Evolutionary conservation across 1,140 invertebrate genomes (phyloP), one percentile per base, ranked within the genome.

Genomic region (Drosophila navojoa): DNA sequence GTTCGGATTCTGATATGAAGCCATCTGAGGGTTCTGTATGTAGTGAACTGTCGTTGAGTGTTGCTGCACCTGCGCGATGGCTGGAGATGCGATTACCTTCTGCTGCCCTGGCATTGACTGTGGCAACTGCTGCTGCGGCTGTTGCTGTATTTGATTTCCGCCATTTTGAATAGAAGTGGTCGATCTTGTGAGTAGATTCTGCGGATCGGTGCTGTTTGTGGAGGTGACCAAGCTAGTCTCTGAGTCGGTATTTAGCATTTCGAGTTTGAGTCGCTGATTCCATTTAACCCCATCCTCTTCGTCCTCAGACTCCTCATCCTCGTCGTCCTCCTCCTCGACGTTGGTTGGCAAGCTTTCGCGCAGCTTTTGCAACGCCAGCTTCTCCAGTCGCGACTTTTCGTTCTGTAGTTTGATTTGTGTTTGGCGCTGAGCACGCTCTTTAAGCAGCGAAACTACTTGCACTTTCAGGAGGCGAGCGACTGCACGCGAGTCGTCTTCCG

Each of bases 401-500:
- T 89, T 91, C 50, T 91, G 90, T 15, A 92, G 63, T 52, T 92
- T 91, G n/a, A 92, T 93, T 85, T 94, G 93, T 1, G 93, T 93
- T 81, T 94, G 94, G 75, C 94, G 93, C 81, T 94, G 94, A 16
- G 93, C 92, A 35, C 94, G 91, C 79, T 94, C 94, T 57, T 94
- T 94, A 50, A 91, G 57, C 53, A 92, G 60, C 4, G 91, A 91
- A 9, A 90, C 79, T 25, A 92, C 91, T 67, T 92, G 91, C 3
- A 92, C 91, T 86, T 97, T 96, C 22, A 99, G 94, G 92, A 99
- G 95, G 82, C 97, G 97, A 49, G 96, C 95, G 4, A 98, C 97
- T 49, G 96, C 96, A 81, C 97, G 95, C 0, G 96, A 96, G 92
- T 99, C 98, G 91, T 98, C 97, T 90, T 98, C 97, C 67, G 96